Percentiles rank a stretch among this genome's conserved stretches.
Conservation (phyloP, 2,888 invertebrate species). For the Shargacucullia verbasci region DNA sequence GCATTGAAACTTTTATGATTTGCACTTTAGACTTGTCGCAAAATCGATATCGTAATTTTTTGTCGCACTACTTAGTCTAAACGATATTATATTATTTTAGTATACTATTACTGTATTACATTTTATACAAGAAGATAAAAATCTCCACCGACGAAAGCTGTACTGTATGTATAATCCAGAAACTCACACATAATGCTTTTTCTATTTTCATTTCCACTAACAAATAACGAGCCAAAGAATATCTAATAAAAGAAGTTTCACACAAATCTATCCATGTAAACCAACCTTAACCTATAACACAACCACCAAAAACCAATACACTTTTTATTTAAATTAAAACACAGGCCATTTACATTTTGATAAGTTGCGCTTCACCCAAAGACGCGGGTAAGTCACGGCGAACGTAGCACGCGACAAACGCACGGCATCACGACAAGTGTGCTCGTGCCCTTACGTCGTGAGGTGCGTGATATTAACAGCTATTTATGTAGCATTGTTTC, state of each 20-base stretch:
- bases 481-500: constrained; percentile 59
- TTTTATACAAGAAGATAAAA: too few species aligned
- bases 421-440: constrained; percentile 71
- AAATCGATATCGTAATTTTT: too few species aligned
- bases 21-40: too few species aligned
- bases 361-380: constrained; percentile 41
- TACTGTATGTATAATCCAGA: too few species aligned
- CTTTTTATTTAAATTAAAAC: constrained; percentile 64
- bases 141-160: too few species aligned
- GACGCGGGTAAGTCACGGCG: constrained; percentile 51
- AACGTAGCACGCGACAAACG: constrained; percentile 76
- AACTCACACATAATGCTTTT: too few species aligned
- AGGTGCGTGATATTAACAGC: constrained; percentile 64
- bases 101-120: too few species aligned
- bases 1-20: too few species aligned
- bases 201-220: too few species aligned
- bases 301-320: constrained; percentile 55
- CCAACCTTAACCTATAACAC: constrained; percentile 25
- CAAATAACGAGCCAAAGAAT: too few species aligned
- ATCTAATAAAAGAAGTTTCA: not conserved
- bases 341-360: constrained; percentile 61
- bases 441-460: constrained; percentile 78
- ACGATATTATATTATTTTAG: too few species aligned
- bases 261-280: constrained; percentile 39
- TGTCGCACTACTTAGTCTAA: too few species aligned